Percentiles rank a stretch among this genome's conserved stretches.
These are phyloP conservation scores for Subacronicta megacephala DNA, from an alignment of 2,888 invertebrate genomes.

Conservation along the genomic window DNA sequence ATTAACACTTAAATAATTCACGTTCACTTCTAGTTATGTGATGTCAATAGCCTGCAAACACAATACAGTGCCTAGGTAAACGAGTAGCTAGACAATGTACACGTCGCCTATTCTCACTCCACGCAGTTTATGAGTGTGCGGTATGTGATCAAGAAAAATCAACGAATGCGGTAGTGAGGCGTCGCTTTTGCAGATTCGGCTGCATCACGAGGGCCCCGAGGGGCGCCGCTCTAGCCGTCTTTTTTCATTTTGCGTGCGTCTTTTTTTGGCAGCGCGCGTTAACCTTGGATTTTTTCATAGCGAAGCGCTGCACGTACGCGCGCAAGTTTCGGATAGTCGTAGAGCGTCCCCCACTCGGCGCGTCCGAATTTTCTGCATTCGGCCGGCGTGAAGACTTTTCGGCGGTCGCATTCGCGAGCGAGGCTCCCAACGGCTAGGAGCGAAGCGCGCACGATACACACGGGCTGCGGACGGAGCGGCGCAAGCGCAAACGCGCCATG, in stretches of 20 bases:
- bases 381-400: conserved; percentile 86
- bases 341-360: conserved; percentile 88
- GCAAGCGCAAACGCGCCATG: conserved; percentile 75
- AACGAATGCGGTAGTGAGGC: conserved; percentile 63
- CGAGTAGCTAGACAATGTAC: conserved; percentile 46
- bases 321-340: conserved; percentile 87
- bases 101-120: conserved; percentile 34
- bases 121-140: conserved; percentile 40
- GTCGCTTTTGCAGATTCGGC: conserved; percentile 76
- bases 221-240: conserved; percentile 86
- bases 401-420: conserved; percentile 88
- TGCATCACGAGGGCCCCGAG: conserved; percentile 83
- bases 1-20: conserved; percentile 19
- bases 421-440: conserved; percentile 84
- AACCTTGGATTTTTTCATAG: conserved; percentile 89
- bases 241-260: conserved; percentile 89
- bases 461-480: conserved; percentile 68
- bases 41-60: conserved; percentile 61
- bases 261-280: conserved; percentile 89
- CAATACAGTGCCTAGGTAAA: conserved; percentile 43
- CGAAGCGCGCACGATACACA: conserved; percentile 74
- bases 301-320: conserved; percentile 88
- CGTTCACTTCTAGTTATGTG: conserved; percentile 42
- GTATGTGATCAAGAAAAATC: conserved; percentile 52
- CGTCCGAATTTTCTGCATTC: conserved; percentile 89